These are phyloP conservation scores for Hormaphis cornu DNA, from an alignment of 1,140 invertebrate genomes.

Conservation along the genomic window DNA sequence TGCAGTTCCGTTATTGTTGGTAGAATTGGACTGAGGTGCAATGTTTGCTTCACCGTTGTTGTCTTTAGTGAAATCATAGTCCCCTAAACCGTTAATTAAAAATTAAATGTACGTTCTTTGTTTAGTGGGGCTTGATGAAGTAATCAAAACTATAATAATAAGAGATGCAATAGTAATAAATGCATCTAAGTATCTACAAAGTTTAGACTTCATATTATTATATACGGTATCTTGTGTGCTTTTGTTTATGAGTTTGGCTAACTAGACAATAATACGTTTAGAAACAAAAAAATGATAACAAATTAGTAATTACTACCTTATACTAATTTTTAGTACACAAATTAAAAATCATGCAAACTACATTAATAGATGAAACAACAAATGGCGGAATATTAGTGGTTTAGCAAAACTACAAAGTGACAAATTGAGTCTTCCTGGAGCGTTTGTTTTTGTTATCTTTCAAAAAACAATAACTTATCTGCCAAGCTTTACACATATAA, in stretches of 20 bases:
- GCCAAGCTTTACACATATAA: too few species aligned
- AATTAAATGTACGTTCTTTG: background rate
- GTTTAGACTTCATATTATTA: background rate
- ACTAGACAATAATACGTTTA: background rate
- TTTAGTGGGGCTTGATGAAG: too few species aligned
- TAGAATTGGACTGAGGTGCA: background rate
- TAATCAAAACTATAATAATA: background rate
- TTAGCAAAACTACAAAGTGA: background rate
- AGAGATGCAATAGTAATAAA: background rate
- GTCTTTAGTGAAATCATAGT: background rate
- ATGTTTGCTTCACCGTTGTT: background rate
- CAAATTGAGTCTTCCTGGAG: too few species aligned
- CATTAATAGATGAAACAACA: background rate
- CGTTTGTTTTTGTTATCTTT: too few species aligned
- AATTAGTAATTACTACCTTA: too few species aligned
- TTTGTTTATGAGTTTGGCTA: background rate
- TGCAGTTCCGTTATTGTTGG: conserved; percentile 4
- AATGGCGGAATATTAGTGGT: background rate
- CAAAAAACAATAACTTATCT: too few species aligned
- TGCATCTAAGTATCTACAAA: background rate
- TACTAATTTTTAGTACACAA: background rate
- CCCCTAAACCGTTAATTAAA: conserved; percentile 1
- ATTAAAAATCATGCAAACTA: background rate
- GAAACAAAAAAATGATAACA: too few species aligned
- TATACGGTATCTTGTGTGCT: background rate